Conservation (phyloP, 1,140 invertebrate species). For the Calycopis cecrops region DNA sequence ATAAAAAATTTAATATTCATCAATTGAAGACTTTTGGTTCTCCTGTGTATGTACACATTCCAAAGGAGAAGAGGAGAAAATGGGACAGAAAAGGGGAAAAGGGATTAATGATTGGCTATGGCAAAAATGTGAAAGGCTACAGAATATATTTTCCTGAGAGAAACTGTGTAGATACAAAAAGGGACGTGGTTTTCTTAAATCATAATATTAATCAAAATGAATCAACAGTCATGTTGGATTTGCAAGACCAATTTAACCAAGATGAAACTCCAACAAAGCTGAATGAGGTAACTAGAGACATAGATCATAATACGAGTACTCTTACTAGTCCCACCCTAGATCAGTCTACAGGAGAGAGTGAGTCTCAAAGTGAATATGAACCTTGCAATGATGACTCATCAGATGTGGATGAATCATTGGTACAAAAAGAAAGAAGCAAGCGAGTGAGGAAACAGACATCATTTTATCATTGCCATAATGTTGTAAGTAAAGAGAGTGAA, state of each 20-base stretch:
- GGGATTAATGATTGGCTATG: conserved; percentile 53
- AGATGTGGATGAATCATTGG: no score
- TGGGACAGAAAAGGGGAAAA: conserved; percentile 45
- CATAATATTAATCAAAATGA: conserved; percentile 19
- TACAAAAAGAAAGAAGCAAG: no score
- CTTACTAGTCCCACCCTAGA: no score
- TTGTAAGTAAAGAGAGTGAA: no score
- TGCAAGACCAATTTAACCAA: conserved; percentile 5
- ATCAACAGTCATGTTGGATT: conserved; percentile 14
- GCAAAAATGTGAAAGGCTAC: conserved; percentile 46
- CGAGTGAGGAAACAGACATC: no score
- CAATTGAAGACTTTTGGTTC: conserved; percentile 45
- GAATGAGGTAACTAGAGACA: no score
- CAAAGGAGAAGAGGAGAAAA: conserved; percentile 47
- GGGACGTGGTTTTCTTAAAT: conserved; percentile 35
- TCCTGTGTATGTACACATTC: conserved; percentile 47
- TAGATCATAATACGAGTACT: no score
- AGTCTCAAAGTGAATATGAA: no score
- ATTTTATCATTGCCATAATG: no score
- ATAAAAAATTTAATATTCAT: conserved; percentile 33
- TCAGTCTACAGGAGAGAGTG: no score
- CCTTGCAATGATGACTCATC: no score
- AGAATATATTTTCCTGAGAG: conserved; percentile 33
- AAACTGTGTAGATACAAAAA: conserved; percentile 28
- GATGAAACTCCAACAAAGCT: conserved; percentile 10